Conservation (phyloP, 2,888 invertebrate genomes). For the Trileptium ribeirensis region DNA sequence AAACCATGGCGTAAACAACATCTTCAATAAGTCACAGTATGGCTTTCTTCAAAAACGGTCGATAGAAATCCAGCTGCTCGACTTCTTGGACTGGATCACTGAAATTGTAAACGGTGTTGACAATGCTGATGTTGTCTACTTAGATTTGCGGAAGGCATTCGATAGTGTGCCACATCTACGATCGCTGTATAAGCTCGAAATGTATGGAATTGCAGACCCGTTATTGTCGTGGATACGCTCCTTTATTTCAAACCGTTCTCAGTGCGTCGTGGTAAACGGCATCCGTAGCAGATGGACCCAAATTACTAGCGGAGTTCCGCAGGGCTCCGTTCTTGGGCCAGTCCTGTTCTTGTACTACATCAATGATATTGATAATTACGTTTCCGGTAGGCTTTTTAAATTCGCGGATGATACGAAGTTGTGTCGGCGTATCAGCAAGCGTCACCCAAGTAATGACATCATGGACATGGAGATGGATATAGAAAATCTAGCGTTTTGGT, state of each 20-base stretch:
- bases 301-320: neutral
- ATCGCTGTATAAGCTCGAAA: neutral
- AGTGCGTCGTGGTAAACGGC: neutral
- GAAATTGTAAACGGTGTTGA: neutral
- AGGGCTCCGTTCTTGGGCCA: too few species aligned
- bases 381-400: too few species aligned
- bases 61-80: neutral
- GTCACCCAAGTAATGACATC: too few species aligned
- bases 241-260: neutral
- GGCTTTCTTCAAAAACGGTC: neutral
- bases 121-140: slow-evolving; percentile 9
- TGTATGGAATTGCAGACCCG: neutral
- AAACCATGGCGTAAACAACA: neutral
- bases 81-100: neutral
- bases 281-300: neutral
- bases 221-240: neutral
- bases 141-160: slow-evolving; percentile 17
- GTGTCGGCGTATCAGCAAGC: too few species aligned
- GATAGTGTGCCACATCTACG: slow-evolving; percentile 10
- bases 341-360: too few species aligned
- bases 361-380: too few species aligned
- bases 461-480: too few species aligned
- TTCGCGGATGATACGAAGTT: too few species aligned
- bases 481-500: too few species aligned
- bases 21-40: neutral